Evolutionary conservation across 2,113 vertebrate species (phyloP).

Genomic region (Amblyornis subalaris): DNA sequence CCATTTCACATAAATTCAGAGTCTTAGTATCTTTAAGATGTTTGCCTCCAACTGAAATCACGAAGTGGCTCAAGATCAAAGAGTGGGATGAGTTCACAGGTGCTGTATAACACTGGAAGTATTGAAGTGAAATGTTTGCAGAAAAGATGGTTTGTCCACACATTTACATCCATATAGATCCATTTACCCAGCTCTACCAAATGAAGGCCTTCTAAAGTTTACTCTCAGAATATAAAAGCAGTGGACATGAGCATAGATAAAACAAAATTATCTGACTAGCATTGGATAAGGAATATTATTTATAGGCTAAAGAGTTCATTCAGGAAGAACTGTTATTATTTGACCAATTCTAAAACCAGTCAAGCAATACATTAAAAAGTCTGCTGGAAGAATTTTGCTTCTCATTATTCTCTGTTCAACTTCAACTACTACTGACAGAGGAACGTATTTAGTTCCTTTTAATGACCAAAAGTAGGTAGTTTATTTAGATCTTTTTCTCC

Average conservation of each 20-base stretch:
- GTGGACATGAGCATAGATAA: background rate
- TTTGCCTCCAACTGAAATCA: background rate
- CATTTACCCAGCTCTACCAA: background rate
- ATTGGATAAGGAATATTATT: background rate
- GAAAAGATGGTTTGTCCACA: background rate
- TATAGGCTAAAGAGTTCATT: background rate
- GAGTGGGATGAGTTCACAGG: background rate
- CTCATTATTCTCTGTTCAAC: background rate
- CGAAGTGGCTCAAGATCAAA: background rate
- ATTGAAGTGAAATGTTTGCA: background rate
- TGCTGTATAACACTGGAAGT: rapidly evolving
- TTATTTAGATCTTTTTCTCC: background rate
- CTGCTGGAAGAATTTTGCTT: background rate
- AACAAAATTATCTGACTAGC: background rate
- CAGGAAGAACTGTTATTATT: background rate
- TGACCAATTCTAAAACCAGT: background rate
- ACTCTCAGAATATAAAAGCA: background rate
- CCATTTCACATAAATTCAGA: background rate
- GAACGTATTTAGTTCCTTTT: background rate
- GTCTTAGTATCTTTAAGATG: background rate
- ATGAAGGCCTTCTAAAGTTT: background rate
- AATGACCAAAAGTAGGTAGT: background rate
- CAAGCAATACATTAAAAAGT: background rate
- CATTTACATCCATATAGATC: background rate
- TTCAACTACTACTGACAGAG: background rate